Evolutionary conservation across 2,113 vertebrate genomes (phyloP), one percentile per base, ranked within the genome.

Genomic region (Danionella cerebrum): DNA sequence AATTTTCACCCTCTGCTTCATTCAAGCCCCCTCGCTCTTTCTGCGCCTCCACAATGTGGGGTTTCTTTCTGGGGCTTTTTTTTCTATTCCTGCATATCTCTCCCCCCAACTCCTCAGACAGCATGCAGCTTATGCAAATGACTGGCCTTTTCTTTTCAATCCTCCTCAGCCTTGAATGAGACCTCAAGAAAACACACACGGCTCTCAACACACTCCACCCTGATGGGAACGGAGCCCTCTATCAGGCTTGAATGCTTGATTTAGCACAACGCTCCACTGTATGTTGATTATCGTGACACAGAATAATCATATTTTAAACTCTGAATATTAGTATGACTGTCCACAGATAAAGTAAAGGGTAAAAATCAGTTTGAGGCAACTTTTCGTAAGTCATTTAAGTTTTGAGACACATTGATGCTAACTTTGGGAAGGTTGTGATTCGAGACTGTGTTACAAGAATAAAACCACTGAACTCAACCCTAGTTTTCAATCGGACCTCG

Each of bases 71-170:
- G 58, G 73, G 75, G 59, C 60, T 67, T 72, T 79, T 77, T n/a
- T 79, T 76, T 78, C 78, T 82, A 69, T 78, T 80, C 74, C 73
- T 83, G 88, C 83, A 85, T 84, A 85, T 89, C 85, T 91, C 24
- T 10, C 59, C 80, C 69, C 82, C 71, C 59, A 74, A 72, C 68
- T 72, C 76, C 79, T 82, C 79, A 83, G 85, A 90, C 87, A 83
- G 84, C 89, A 90, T 81, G 86, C 87, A 90, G 88, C 84, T 91
- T 90, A 92, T 93, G 91, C 86, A 93, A 92, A 95, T 91, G 65
- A 83, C 68, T 71, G 70, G 80, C 78, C 84, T 92, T 91, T 94
- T 85, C 89, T 87, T 85, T 81, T 79, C 39, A 55, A 74, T 80
- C 78, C 82, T 81, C 85, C 84, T 83, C 82, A 81, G 83, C 86